Evolutionary conservation across 2,888 invertebrate genomes (phyloP).

Genomic region (Patella caerulea): DNA sequence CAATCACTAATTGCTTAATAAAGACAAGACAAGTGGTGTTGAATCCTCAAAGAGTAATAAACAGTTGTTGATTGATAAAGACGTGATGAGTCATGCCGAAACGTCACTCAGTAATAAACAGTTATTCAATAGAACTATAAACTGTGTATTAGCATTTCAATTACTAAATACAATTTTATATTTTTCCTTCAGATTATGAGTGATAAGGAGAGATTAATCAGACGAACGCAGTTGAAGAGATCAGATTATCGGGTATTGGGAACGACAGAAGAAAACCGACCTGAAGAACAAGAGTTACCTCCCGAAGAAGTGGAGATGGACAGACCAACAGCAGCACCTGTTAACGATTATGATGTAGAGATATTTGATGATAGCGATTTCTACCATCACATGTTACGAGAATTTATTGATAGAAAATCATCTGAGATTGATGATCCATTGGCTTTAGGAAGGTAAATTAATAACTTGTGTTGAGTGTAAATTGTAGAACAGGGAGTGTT

Average conservation of each 20-base stretch:
- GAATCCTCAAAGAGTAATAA: too few species aligned
- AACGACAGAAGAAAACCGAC: constrained; percentile 34
- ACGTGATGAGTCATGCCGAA: too few species aligned
- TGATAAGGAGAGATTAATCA: constrained; percentile 83
- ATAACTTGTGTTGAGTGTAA: too few species aligned
- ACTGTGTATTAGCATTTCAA: neutral
- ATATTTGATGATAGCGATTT: constrained; percentile 98
- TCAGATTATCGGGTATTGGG: constrained; percentile 76
- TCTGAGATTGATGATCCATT: constrained; percentile 86
- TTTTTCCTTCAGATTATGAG: constrained; percentile 76
- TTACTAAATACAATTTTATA: neutral
- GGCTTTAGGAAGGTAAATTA: constrained; percentile 79
- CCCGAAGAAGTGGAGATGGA: constrained; percentile 6
- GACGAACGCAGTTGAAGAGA: constrained; percentile 84
- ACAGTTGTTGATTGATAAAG: too few species aligned
- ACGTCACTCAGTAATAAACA: too few species aligned
- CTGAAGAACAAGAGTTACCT: constrained; percentile 12
- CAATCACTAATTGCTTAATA: too few species aligned
- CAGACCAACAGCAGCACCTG: neutral
- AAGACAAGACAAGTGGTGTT: too few species aligned
- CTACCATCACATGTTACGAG: constrained; percentile 92
- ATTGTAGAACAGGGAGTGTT: too few species aligned
- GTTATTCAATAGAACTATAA: too few species aligned
- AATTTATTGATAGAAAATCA: constrained; percentile 92
- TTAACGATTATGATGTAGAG: constrained; percentile 79